phyloP scores from a whole-genome alignment of 1,140 invertebrate genomes.

The Rhyzopertha dominica region DNA sequence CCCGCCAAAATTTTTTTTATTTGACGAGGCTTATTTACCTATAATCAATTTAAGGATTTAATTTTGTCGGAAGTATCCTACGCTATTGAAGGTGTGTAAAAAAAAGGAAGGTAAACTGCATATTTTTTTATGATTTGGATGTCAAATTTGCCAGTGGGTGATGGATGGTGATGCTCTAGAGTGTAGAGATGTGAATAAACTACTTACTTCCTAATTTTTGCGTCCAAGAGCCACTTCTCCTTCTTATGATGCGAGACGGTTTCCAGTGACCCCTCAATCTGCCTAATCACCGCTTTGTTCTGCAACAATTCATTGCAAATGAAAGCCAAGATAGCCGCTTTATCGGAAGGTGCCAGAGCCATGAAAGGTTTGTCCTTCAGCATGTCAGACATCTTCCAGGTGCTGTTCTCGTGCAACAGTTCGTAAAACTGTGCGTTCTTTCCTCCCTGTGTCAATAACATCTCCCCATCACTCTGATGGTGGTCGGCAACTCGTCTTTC shows the following conservation, averaged over 20 bases:
- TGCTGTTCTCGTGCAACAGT: constrained; percentile 66
- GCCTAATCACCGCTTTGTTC: constrained; percentile 80
- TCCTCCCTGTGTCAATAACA: constrained; percentile 54
- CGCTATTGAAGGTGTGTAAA: too few relatives aligned
- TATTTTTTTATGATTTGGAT: too few relatives aligned
- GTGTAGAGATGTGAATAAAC: constrained; percentile 6
- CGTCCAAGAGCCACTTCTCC: constrained; percentile 78
- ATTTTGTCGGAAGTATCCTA: too few relatives aligned
- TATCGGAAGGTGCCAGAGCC: constrained; percentile 77
- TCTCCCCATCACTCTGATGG: constrained; percentile 65
- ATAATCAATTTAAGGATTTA: too few relatives aligned
- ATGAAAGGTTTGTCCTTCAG: constrained; percentile 74
- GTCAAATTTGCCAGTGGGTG: too few relatives aligned
- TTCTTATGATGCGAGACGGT: constrained; percentile 69
- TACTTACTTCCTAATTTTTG: constrained; percentile 80
- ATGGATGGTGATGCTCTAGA: too few relatives aligned
- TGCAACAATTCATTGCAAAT: constrained; percentile 91
- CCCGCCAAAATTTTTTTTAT: too few relatives aligned
- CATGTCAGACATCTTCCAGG: constrained; percentile 67
- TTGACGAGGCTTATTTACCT: too few relatives aligned
- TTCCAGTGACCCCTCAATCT: constrained; percentile 73
- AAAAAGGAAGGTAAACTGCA: too few relatives aligned
- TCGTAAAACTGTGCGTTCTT: constrained; percentile 76
- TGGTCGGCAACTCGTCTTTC: constrained; percentile 74
- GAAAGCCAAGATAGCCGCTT: constrained; percentile 82